Evolutionary conservation across 2,888 invertebrate species (phyloP).

Genomic region (Caenorhabditis imperialis): DNA sequence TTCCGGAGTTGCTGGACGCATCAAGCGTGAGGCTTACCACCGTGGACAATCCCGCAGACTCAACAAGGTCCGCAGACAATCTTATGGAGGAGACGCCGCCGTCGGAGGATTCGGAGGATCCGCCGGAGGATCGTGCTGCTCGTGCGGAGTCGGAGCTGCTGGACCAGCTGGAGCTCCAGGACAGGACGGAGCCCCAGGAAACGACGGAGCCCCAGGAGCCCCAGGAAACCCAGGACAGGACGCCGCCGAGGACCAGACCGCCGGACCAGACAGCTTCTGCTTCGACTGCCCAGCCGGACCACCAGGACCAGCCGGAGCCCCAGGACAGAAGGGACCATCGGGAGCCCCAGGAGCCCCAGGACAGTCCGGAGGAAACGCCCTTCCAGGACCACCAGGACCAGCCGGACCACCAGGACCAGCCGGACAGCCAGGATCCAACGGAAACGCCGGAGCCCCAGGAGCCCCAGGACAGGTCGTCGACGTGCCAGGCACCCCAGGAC

Average conservation of each 20-base stretch:
- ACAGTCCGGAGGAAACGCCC: constrained; percentile 47
- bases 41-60: constrained; percentile 40
- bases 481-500: constrained; percentile 60
- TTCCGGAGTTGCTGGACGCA: constrained; percentile 53
- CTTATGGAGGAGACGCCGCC: constrained; percentile 48
- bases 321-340: constrained; percentile 61
- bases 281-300: constrained; percentile 64
- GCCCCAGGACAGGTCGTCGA: constrained; percentile 61
- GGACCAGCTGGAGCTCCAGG: constrained; percentile 63
- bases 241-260: constrained; percentile 45
- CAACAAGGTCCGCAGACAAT: constrained; percentile 50
- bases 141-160: constrained; percentile 59
- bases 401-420: constrained; percentile 67
- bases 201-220: constrained; percentile 62
- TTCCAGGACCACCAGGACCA: constrained; percentile 59
- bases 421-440: constrained; percentile 56
- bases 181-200: constrained; percentile 64
- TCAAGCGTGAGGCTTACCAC: constrained; percentile 55
- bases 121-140: constrained; percentile 56
- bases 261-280: constrained; percentile 61
- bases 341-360: constrained; percentile 59
- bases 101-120: constrained; percentile 49
- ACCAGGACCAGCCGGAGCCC: constrained; percentile 61
- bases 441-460: constrained; percentile 59
- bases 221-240: constrained; percentile 63